phyloP scores from a whole-genome alignment of 2,113 vertebrate genomes.

The Conger conger region DNA sequence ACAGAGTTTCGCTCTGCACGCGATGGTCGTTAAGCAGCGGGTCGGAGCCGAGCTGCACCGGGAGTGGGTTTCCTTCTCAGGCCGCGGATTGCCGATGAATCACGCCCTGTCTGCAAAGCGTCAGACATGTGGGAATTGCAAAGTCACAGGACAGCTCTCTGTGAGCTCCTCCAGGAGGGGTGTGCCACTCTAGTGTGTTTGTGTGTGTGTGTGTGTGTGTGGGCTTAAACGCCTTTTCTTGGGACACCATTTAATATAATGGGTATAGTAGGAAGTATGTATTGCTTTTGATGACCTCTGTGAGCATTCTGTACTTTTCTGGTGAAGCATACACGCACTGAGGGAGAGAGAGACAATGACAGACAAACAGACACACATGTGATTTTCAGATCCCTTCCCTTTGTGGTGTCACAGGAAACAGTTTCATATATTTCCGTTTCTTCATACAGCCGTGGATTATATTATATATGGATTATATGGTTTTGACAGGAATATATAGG shows the following conservation, averaged over 20 bases:
- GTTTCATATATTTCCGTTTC: slow-evolving; percentile 2
- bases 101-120: slow-evolving; percentile 14
- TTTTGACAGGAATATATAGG: not conserved
- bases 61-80: not conserved
- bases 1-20: slow-evolving; percentile 39
- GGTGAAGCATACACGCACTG: not conserved
- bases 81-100: slow-evolving; percentile 19
- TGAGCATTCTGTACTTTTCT: not conserved
- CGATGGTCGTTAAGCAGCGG: slow-evolving; percentile 38
- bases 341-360: too few species aligned
- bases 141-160: not conserved
- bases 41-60: slow-evolving; percentile 26
- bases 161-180: slow-evolving; percentile 2
- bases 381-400: not conserved
- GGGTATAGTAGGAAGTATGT: not conserved
- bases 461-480: too few species aligned
- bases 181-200: too few species aligned
- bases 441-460: not conserved
- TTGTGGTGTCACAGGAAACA: slow-evolving; percentile 7
- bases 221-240: not conserved
- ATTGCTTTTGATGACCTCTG: not conserved
- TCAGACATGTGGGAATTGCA: not conserved
- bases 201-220: not conserved
- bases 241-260: not conserved
- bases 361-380: not conserved